phyloP scores from a whole-genome alignment of 2,797 vertebrate species.

The Squalus acanthias region DNA sequence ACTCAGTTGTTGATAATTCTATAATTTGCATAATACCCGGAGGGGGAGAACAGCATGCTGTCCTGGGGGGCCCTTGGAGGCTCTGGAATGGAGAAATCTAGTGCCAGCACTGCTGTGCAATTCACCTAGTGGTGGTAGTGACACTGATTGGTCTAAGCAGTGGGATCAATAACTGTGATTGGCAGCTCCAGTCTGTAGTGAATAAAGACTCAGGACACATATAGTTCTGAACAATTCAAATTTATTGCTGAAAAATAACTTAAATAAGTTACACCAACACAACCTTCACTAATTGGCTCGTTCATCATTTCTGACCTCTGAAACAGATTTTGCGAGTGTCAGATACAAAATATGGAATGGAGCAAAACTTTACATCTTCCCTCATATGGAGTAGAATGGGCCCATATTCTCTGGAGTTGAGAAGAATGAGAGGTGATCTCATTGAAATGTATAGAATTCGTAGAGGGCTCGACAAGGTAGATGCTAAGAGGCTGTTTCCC shows the following conservation, averaged over 20 bases:
- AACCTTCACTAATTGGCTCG: background rate
- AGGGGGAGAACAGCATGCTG: background rate
- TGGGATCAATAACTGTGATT: background rate
- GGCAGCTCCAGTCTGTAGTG: background rate
- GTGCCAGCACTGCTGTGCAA: background rate
- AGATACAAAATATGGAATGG: background rate
- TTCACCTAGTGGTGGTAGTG: background rate
- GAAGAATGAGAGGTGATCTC: background rate
- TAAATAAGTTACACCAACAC: background rate
- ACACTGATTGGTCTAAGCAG: background rate
- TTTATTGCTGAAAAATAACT: background rate
- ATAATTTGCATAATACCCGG: background rate
- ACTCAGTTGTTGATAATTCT: background rate
- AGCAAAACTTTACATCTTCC: background rate
- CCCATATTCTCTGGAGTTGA: background rate
- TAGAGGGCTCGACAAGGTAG: background rate
- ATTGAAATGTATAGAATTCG: background rate
- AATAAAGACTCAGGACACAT: background rate
- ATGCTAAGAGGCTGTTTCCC: background rate
- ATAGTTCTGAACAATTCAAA: background rate
- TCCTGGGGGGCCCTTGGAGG: background rate
- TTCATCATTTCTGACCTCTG: background rate
- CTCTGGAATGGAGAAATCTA: background rate
- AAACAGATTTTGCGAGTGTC: background rate
- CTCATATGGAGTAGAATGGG: background rate